A percentile compares a stretch with the other conserved stretches of the same genome.
Evolutionary conservation across 2,888 invertebrate genomes (phyloP).

Genomic region (Caenorhabditis macrosperma): DNA sequence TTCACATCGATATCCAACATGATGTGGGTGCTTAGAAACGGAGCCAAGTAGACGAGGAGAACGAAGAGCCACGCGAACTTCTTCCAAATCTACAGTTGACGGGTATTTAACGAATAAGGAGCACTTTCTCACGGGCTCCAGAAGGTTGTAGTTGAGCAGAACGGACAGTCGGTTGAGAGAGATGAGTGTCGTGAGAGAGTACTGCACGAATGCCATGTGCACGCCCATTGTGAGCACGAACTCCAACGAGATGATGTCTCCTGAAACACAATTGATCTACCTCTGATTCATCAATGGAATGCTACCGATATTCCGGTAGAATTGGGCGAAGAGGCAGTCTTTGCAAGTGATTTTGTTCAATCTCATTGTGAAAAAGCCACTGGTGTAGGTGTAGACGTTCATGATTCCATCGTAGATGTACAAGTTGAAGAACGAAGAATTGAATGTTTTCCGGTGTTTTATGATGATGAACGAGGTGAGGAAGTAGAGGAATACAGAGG

Average conservation of each 20-base stretch:
- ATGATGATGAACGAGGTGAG: conserved; percentile 8
- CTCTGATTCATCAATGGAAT: neutral
- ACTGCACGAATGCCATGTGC: conserved; percentile 42
- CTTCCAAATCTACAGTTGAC: conserved; percentile 17
- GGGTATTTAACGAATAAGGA: neutral
- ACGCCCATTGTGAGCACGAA: conserved; percentile 11
- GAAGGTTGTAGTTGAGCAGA: neutral
- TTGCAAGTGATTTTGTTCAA: conserved; percentile 9
- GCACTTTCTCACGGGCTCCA: conserved; percentile 10
- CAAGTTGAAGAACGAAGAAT: conserved; percentile 20
- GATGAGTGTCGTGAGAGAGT: conserved; percentile 11
- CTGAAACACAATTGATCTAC: neutral
- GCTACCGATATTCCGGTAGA: conserved; percentile 9
- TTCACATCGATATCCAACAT: neutral
- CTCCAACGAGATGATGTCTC: neutral
- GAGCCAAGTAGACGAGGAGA: neutral
- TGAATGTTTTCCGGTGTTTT: neutral
- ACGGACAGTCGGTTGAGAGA: conserved; percentile 21
- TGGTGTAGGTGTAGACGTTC: conserved; percentile 21
- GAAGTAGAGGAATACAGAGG: conserved; percentile 20
- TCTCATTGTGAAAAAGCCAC: conserved; percentile 4
- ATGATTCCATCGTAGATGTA: conserved; percentile 19
- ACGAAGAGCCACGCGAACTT: conserved; percentile 11
- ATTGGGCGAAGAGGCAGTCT: neutral
- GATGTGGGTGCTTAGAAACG: conserved; percentile 7